These are phyloP conservation scores for Lepidocolaptes lacrymiger DNA, from an alignment of 2,797 vertebrate species.

Conservation along the genomic window DNA sequence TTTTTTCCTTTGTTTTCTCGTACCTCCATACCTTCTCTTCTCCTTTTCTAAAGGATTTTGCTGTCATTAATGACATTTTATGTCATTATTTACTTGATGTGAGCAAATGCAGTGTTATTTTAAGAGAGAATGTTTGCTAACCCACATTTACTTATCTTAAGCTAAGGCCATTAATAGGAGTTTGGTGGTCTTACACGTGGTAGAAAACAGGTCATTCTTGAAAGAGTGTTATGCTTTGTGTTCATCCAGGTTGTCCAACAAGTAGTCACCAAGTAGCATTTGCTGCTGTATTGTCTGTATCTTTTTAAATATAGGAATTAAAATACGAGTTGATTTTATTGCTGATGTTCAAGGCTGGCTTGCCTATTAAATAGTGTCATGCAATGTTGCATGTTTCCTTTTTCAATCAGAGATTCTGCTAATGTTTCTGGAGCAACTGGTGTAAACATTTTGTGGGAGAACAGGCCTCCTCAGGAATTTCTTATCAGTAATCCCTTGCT, in stretches of 20 bases:
- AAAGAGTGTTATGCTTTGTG: not conserved
- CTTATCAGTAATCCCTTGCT: constrained; percentile 40
- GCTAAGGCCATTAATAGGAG: not conserved
- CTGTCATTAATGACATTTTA: not conserved
- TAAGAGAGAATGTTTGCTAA: not conserved
- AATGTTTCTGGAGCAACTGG: not conserved
- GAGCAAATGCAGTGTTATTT: not conserved
- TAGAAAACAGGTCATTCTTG: not conserved
- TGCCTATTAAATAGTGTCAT: not conserved
- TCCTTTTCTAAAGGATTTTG: not conserved
- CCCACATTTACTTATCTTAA: not conserved
- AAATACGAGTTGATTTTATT: not conserved
- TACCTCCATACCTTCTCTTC: not conserved
- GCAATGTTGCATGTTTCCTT: not conserved
- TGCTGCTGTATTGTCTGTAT: not conserved
- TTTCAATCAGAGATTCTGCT: not conserved
- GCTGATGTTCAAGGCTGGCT: not conserved
- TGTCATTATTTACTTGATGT: not conserved
- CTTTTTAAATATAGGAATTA: not conserved
- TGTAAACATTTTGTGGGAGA: constrained; percentile 6
- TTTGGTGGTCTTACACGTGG: not conserved
- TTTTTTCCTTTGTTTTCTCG: not conserved
- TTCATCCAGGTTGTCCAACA: not conserved
- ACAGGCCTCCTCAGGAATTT: constrained; percentile 19
- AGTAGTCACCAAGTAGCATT: not conserved